These are phyloP conservation scores for Pimpla rufipes DNA, from an alignment of 2,888 invertebrate genomes.

Conservation along the genomic window DNA sequence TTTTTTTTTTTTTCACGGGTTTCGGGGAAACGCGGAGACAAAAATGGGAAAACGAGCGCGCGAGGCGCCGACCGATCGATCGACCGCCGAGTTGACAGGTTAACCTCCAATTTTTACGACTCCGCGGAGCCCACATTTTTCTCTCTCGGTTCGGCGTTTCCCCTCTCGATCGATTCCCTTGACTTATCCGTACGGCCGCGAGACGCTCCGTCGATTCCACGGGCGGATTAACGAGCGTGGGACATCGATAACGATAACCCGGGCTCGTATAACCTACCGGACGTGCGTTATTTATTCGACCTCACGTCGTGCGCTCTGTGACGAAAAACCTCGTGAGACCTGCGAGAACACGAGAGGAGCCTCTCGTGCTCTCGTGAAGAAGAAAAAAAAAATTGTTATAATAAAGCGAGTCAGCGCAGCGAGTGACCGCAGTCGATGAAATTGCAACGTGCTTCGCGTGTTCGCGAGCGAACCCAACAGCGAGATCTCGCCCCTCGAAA, in stretches of 20 bases:
- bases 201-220: background rate
- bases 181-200: background rate
- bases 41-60: background rate
- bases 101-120: constrained; percentile 75
- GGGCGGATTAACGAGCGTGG: background rate
- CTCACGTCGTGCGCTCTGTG: background rate
- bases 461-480: background rate
- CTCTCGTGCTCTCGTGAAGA: background rate
- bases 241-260: background rate
- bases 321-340: background rate
- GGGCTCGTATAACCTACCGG: background rate
- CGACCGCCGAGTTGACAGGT: constrained; percentile 76
- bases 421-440: background rate
- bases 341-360: background rate
- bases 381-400: background rate
- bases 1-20: constrained; percentile 52
- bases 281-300: background rate
- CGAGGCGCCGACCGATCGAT: constrained; percentile 71
- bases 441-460: constrained; percentile 45
- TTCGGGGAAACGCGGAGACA: constrained; percentile 48
- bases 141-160: background rate
- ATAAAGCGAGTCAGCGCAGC: background rate
- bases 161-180: constrained; percentile 6
- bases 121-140: constrained; percentile 4
- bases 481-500: background rate